These are phyloP conservation scores for Morus bassanus DNA, from an alignment of 2,797 vertebrate genomes.

Conservation along the genomic window DNA sequence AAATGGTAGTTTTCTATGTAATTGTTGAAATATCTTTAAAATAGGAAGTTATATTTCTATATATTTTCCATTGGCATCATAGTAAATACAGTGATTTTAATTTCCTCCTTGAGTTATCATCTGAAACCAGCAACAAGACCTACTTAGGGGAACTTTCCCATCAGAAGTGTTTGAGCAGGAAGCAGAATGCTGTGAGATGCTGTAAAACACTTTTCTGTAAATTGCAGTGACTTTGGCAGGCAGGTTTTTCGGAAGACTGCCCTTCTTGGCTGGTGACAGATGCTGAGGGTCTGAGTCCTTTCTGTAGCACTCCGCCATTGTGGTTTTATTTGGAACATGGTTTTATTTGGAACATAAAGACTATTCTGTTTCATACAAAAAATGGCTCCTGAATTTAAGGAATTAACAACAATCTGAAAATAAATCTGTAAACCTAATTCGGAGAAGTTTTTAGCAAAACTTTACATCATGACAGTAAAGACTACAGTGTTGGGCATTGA, in stretches of 20 bases:
- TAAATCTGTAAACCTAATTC: neutral
- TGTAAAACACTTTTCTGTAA: neutral
- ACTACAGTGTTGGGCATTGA: neutral
- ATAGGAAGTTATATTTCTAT: neutral
- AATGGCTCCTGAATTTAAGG: neutral
- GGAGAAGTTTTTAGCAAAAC: neutral
- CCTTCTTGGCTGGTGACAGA: neutral
- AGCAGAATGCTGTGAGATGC: neutral
- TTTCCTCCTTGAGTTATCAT: neutral
- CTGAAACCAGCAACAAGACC: neutral
- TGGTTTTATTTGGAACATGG: neutral
- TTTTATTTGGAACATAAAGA: neutral
- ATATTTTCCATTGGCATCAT: neutral
- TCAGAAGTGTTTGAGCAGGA: neutral
- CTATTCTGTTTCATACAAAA: neutral
- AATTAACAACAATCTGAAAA: neutral
- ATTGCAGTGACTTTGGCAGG: neutral
- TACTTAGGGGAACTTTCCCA: neutral
- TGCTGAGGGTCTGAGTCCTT: neutral
- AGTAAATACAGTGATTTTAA: neutral
- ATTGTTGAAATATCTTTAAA: neutral
- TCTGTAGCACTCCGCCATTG: neutral
- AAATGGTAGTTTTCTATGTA: neutral
- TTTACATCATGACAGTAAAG: neutral
- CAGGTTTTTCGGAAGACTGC: neutral